Conservation (phyloP, 2,888 invertebrate species). For the Leptopilina drosophilae region DNA sequence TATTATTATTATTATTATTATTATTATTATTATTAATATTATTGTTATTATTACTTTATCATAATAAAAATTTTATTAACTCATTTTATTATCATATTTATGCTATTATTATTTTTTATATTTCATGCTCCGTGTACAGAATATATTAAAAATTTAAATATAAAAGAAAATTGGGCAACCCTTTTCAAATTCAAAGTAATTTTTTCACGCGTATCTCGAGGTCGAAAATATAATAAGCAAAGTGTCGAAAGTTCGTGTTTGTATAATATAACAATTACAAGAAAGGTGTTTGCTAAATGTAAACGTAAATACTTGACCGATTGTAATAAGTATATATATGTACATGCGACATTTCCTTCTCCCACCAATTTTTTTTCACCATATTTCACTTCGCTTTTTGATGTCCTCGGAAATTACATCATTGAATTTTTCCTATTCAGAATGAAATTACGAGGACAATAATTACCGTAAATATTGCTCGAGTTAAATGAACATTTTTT, state of each 20-base stretch:
- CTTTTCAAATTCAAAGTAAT: not conserved
- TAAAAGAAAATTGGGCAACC: not conserved
- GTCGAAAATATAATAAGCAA: constrained; percentile 8
- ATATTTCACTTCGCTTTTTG: constrained; percentile 27
- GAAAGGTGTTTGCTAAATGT: constrained; percentile 16
- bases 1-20: too few relatives aligned
- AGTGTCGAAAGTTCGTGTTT: constrained; percentile 3
- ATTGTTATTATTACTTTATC: too few relatives aligned
- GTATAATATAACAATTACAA: not conserved
- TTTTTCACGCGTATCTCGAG: constrained; percentile 13
- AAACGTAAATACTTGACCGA: constrained; percentile 13
- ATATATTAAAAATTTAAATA: not conserved
- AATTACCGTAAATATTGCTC: constrained; percentile 20
- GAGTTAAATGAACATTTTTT: constrained; percentile 8
- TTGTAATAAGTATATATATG: too few relatives aligned
- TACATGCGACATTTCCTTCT: not conserved
- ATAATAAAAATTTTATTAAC: too few relatives aligned
- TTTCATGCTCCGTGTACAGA: not conserved
- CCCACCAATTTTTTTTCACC: not conserved
- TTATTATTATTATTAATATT: too few relatives aligned
- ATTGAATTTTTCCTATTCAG: constrained; percentile 28
- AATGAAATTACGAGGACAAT: constrained; percentile 22
- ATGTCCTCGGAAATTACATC: constrained; percentile 34
- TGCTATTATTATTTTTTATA: too few relatives aligned
- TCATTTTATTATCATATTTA: too few relatives aligned